Evolutionary conservation across 92 coral and sea anemone species (phyloP).

Genomic region (Virgularia gustaviana): DNA sequence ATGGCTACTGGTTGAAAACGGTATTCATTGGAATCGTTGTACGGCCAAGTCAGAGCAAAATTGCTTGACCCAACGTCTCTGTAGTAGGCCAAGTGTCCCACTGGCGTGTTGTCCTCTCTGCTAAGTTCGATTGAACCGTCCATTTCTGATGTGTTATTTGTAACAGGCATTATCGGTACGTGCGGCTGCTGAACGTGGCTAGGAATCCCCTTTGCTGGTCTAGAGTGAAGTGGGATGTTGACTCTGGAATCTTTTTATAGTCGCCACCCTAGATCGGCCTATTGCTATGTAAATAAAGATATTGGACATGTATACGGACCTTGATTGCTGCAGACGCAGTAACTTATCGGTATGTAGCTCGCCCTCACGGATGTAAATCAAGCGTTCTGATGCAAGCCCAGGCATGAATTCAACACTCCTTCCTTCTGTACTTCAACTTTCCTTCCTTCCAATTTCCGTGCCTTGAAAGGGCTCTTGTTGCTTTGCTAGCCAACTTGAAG

Average conservation of each 20-base stretch:
- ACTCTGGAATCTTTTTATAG: neutral
- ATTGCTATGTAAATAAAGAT: constrained; percentile 24
- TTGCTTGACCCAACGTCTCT: constrained; percentile 9
- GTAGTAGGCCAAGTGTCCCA: constrained; percentile 26
- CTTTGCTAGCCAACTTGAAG: too few species aligned
- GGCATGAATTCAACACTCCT: constrained; percentile 22
- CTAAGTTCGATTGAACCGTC: constrained; percentile 24
- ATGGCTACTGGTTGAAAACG: constrained; percentile 34
- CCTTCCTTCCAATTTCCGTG: constrained; percentile 16
- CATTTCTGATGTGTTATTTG: constrained; percentile 7
- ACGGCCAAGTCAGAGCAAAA: constrained; percentile 22
- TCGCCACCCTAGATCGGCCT: constrained; percentile 10
- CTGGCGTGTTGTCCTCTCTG: neutral
- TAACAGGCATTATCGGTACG: constrained; percentile 4
- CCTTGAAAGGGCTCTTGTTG: neutral
- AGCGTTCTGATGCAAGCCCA: constrained; percentile 12
- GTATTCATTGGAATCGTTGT: constrained; percentile 1
- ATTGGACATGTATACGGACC: too few species aligned
- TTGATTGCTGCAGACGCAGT: neutral
- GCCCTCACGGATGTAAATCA: neutral
- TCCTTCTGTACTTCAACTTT: too few species aligned
- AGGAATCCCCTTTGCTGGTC: constrained; percentile 31
- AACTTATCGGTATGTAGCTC: neutral
- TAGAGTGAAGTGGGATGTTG: neutral
- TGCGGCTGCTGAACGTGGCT: neutral